Base-by-base conservation (phyloP, 1,140 invertebrate species). In the Euura saliciscinereae region DNA sequence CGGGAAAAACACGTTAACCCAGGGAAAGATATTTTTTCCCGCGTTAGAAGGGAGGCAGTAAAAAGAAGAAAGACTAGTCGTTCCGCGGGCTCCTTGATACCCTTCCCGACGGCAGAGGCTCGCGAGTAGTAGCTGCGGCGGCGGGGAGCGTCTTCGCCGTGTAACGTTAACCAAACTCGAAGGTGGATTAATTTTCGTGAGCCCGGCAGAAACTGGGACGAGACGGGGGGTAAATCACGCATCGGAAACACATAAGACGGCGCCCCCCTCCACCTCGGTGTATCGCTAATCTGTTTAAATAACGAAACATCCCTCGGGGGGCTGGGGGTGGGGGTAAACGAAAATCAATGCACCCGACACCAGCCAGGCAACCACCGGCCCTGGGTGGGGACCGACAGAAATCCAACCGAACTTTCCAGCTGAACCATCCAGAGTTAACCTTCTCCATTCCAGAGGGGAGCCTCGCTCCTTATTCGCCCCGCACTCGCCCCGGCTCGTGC, bases 111-210 rank as follows among this genome's bases (percentile, higher is more conserved):
- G 51, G 51, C 8, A 59, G 51, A 28, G 28, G 28, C 28, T 1
- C 28, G 28, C 28, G 28, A 28, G 28, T 28, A 28, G 28, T 28
- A 28, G 66, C 4, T 3, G 43, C 10, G 43, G 66, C 8, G 66
- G 43, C 8, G 8, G 66, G 66, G 43, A 67, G 43, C 42, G 8
- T 42, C 66, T 42, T 67, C 66, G 8, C 66, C 4, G 66, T 13
- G 8, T 73, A 65, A 51, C 6, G 45, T n/a, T 73, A 45, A 66
- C 70, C 67, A 67, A 73, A 73, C 74, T 73, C 73, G 71, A 75
- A 78, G 78, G 78, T 78, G 77, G 79, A 82, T 82, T 83, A 83
- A 82, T 82, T 80, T 77, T 79, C 74, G 74, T 70, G 73, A 77
- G 65, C 68, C 73, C 73, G 72, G 65, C 59, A 43, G 44, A 43